Evolutionary conservation across 2,797 vertebrate genomes (phyloP).

Genomic region (Enteromius paludinosus): DNA sequence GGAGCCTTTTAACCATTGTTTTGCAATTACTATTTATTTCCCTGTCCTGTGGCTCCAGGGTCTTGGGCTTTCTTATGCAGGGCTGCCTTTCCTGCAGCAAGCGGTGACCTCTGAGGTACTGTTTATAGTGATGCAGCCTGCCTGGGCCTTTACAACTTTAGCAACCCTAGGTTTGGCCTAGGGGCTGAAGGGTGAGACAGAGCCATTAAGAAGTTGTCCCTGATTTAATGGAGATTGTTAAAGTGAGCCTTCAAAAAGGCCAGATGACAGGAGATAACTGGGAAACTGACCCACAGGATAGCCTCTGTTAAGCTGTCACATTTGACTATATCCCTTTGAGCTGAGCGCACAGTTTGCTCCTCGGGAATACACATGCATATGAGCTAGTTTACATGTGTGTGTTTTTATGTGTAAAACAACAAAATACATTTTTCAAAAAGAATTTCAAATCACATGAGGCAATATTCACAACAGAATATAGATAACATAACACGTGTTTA

Average conservation of each 20-base stretch:
- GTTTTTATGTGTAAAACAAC: not conserved
- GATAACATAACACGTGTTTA: too few relatives aligned
- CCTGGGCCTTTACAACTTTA: constrained; percentile 40
- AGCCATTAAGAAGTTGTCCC: constrained; percentile 47
- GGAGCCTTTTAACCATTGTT: constrained; percentile 55
- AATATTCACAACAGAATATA: too few relatives aligned
- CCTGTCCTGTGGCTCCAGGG: constrained; percentile 22
- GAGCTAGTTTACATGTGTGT: not conserved
- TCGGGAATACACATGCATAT: constrained; percentile 17
- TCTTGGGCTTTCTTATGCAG: constrained; percentile 8
- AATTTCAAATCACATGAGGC: too few relatives aligned
- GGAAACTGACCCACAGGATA: constrained; percentile 31
- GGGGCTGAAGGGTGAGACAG: constrained; percentile 42
- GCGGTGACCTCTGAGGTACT: constrained; percentile 41
- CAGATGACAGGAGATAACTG: constrained; percentile 43
- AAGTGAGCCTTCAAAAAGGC: constrained; percentile 40
- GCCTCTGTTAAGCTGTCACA: constrained; percentile 47
- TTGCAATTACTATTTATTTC: constrained; percentile 60
- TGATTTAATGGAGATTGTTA: constrained; percentile 53
- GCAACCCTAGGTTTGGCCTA: constrained; percentile 42
- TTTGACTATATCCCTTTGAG: constrained; percentile 32
- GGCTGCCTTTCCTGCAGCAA: constrained; percentile 32
- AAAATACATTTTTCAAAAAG: too few relatives aligned
- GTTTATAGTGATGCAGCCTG: constrained; percentile 50
- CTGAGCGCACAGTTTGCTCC: constrained; percentile 13